Base-by-base conservation (phyloP, 2,797 vertebrate genomes). In the Chrosomus eos region DNA sequence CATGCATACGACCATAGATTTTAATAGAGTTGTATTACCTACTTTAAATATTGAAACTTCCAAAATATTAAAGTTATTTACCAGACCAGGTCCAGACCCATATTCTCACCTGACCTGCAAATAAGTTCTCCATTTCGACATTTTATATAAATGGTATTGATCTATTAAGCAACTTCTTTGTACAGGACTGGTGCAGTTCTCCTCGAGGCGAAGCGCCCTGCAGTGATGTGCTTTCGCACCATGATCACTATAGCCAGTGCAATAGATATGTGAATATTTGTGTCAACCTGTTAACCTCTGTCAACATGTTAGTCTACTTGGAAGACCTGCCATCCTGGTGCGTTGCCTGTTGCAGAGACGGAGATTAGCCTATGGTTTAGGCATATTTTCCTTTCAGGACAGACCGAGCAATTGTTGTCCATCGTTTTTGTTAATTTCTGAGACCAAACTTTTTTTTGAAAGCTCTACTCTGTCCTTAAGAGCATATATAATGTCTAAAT, bases 291-390 rank as follows among this genome's bases (percentile, higher is more conserved):
- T 86, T 82, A 89, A 87, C 86, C 88, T 85, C 80, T 83, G 80
- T 84, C 81, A 88, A 68, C 85, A 88, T 66, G 89, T 88, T 91
- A 85, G 67, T 83, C 53, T 72, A 33, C 73, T 85, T 83, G 87
- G 84, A 89, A 85, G 82, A 84, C 45, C 62, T 74, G 45, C 71
- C 78, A 51, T 86, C 86, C 89, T 86, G 67, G 88, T 38, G 48
- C 28, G 78, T 83, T 86, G 64, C 76, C 85, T 77, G 75, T 81
- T 83, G 67, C 60, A 82, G 48, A 73, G 86, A 86, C 53, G 53
- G 21, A 64, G 38, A 74, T 33, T 28, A 80, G 51, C 45, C 72
- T n/a, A 68, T 38, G 40, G 74, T 74, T 80, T 62, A 58, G n/a
- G n/a, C n/a, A n/a, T n/a, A n/a, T 81, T 82, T 68, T 78, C 76